phyloP scores from a whole-genome alignment of 1,140 invertebrate species.

The Leptoteleia sp. region DNA sequence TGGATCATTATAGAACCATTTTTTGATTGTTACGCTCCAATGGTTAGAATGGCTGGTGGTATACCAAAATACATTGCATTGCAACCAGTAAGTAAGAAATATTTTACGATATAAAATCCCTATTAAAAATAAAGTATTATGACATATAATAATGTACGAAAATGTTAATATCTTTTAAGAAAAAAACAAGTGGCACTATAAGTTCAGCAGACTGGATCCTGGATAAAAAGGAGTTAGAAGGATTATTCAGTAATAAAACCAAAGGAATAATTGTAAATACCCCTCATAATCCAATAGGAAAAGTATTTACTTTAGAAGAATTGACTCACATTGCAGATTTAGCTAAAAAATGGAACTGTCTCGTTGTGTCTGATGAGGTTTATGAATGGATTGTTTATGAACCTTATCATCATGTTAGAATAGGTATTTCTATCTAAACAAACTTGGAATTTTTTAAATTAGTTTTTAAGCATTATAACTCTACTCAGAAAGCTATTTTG shows the following conservation, averaged over 20 bases:
- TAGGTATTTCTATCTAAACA: too few species aligned
- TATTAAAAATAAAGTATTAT: too few species aligned
- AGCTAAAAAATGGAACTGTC: slow-evolving; percentile 95
- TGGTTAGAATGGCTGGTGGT: slow-evolving; percentile 94
- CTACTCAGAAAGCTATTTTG: too few species aligned
- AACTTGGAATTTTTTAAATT: too few species aligned
- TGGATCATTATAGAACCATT: slow-evolving; percentile 99
- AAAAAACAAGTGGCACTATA: slow-evolving; percentile 73
- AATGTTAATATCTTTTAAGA: too few species aligned
- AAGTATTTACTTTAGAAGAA: slow-evolving; percentile 90
- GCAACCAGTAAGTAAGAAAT: slow-evolving; percentile 86
- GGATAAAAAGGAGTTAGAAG: slow-evolving; percentile 90
- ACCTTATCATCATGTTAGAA: slow-evolving; percentile 92
- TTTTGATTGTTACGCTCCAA: slow-evolving; percentile 98
- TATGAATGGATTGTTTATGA: slow-evolving; percentile 98
- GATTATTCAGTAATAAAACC: slow-evolving; percentile 93
- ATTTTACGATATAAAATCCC: too few species aligned
- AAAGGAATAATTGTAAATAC: slow-evolving; percentile 98
- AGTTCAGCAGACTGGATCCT: slow-evolving; percentile 94
- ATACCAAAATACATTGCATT: slow-evolving; percentile 93
- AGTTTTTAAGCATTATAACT: too few species aligned
- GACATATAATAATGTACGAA: too few species aligned
- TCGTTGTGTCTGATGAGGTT: slow-evolving; percentile 97
- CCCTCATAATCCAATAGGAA: slow-evolving; percentile 97
- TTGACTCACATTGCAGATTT: slow-evolving; percentile 91